phyloP scores from a whole-genome alignment of 2,888 invertebrate species.

The Temnothorax unifasciatus region DNA sequence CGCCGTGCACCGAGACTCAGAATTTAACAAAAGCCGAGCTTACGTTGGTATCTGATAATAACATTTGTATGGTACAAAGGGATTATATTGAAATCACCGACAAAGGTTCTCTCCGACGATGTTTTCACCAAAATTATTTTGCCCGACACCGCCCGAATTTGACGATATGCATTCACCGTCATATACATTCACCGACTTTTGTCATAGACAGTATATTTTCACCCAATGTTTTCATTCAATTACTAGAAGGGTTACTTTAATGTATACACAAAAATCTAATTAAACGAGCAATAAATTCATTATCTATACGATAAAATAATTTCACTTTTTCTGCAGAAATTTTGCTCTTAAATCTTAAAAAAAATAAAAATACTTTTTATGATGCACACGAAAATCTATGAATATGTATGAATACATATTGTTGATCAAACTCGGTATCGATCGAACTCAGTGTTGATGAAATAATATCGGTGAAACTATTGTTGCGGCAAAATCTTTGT shows the following conservation, averaged over 20 bases:
- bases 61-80: conserved; percentile 19
- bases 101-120: conserved; percentile 16
- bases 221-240: conserved; percentile 3
- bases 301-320: background rate
- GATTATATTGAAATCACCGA: conserved; percentile 33
- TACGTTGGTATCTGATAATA: conserved; percentile 31
- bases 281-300: background rate
- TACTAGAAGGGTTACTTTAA: background rate
- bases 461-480: conserved; percentile 13
- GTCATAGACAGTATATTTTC: background rate
- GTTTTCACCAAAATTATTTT: conserved; percentile 34
- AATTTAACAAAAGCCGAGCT: conserved; percentile 35
- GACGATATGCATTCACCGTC: background rate
- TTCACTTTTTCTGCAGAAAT: background rate
- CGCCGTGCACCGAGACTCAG: conserved; percentile 4
- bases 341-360: background rate
- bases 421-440: background rate
- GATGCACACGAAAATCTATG: background rate
- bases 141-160: background rate
- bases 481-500: background rate
- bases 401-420: conserved; percentile 13
- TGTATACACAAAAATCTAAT: background rate
- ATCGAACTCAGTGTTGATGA: background rate
- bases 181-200: background rate
- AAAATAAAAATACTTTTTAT: conserved; percentile 9